Evolutionary conservation across 2,888 invertebrate species (phyloP).

Genomic region (Chrysolina haemoptera): DNA sequence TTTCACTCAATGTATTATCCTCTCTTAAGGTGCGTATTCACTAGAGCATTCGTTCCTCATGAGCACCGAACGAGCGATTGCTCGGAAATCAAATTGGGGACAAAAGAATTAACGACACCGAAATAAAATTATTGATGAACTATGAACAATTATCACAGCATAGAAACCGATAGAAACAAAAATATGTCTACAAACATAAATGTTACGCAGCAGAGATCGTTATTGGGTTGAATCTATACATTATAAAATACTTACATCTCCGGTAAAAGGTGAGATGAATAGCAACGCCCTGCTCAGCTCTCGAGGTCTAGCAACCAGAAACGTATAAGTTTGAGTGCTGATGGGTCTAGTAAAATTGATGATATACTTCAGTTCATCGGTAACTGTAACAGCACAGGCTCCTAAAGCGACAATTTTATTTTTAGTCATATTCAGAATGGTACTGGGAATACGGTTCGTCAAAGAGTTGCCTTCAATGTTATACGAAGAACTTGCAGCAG

Average conservation of each 20-base stretch:
- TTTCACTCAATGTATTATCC: too few relatives aligned
- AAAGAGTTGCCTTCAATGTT: constrained; percentile 22
- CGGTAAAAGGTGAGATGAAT: constrained; percentile 87
- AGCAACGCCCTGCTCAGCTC: constrained; percentile 87
- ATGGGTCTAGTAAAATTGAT: constrained; percentile 87
- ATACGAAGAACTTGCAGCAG: constrained; percentile 16
- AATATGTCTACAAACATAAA: too few relatives aligned
- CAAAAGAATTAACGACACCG: too few relatives aligned
- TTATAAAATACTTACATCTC: constrained; percentile 72
- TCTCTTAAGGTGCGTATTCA: too few relatives aligned
- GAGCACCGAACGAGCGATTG: too few relatives aligned
- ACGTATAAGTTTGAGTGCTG: constrained; percentile 84
- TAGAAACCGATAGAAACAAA: too few relatives aligned
- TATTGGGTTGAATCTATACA: too few relatives aligned
- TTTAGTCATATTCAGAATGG: constrained; percentile 71
- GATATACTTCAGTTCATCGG: constrained; percentile 69
- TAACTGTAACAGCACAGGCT: constrained; percentile 76
- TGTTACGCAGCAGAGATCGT: too few relatives aligned
- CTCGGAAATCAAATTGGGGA: too few relatives aligned
- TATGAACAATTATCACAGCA: too few relatives aligned
- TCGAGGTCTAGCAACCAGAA: constrained; percentile 84
- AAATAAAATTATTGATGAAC: too few relatives aligned
- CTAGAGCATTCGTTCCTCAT: too few relatives aligned
- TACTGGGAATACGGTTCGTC: constrained; percentile 47
- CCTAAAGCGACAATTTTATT: constrained; percentile 73